Evolutionary conservation across 53 echinoderm and acorn worm genomes (phyloP).

Genomic region (Holothuria leucospilota): DNA sequence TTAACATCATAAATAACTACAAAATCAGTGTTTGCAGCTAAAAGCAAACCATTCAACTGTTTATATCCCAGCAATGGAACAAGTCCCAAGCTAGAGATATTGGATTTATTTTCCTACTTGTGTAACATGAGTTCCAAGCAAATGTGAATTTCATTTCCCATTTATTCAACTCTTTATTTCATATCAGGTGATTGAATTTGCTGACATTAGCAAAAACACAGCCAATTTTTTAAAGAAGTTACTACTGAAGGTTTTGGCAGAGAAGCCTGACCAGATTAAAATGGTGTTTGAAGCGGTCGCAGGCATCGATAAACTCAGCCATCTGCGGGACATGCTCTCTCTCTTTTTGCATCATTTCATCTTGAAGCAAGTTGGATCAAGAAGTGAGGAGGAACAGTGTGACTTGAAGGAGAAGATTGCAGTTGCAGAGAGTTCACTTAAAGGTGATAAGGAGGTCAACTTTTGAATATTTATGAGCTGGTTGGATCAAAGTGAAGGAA

Average conservation of each 20-base stretch:
- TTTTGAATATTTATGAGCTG: background rate
- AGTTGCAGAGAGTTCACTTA: slow-evolving; percentile 56
- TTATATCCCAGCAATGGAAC: too few species aligned
- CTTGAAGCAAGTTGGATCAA: slow-evolving; percentile 55
- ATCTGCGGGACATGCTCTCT: slow-evolving; percentile 77
- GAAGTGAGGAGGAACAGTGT: slow-evolving; percentile 12
- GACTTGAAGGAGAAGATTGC: slow-evolving; percentile 32
- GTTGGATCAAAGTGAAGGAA: too few species aligned
- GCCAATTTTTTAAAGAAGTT: slow-evolving; percentile 75
- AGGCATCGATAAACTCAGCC: slow-evolving; percentile 64
- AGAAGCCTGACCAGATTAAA: slow-evolving; percentile 56
- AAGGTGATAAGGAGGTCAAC: slow-evolving; percentile 35
- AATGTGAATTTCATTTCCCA: background rate
- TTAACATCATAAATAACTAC: too few species aligned
- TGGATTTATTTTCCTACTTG: too few species aligned
- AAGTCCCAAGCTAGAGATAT: too few species aligned
- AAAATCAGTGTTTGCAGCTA: too few species aligned
- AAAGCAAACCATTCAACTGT: too few species aligned
- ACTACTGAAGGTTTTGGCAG: slow-evolving; percentile 60
- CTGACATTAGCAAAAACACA: slow-evolving; percentile 87
- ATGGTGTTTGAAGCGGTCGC: slow-evolving; percentile 64
- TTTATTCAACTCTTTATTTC: background rate
- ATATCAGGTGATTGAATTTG: slow-evolving; percentile 93
- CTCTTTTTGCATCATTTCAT: slow-evolving; percentile 93
- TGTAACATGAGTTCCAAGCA: too few species aligned